phyloP scores from a whole-genome alignment of 2,888 invertebrate genomes.

The Agrotis exclamationis region DNA sequence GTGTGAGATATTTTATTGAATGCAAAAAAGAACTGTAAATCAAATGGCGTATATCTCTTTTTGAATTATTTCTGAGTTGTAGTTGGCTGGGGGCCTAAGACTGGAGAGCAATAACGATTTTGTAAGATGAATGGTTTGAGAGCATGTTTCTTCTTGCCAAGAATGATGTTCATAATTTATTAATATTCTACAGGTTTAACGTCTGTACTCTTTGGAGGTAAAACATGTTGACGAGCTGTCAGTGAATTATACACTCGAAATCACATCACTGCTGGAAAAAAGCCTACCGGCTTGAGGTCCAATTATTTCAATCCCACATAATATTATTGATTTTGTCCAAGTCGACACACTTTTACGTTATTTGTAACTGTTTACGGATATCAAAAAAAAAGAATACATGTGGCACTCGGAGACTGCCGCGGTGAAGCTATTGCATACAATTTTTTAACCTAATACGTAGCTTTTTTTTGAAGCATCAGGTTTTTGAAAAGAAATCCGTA shows the following conservation, averaged over 20 bases:
- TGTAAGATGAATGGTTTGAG: constrained; percentile 28
- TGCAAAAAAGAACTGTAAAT: constrained; percentile 26
- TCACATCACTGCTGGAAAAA: background rate
- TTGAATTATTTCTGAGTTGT: constrained; percentile 15
- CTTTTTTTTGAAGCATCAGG: too few relatives aligned
- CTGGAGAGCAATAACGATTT: constrained; percentile 33
- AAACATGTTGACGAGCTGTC: background rate
- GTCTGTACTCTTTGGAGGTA: background rate
- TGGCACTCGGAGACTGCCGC: too few relatives aligned
- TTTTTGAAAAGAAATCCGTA: background rate
- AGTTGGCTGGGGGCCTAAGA: constrained; percentile 32
- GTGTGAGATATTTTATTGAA: constrained; percentile 28
- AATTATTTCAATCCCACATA: background rate
- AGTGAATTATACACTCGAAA: background rate
- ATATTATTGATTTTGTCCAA: too few relatives aligned
- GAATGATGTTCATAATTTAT: background rate
- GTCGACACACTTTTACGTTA: too few relatives aligned
- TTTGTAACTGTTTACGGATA: too few relatives aligned
- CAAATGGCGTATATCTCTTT: constrained; percentile 15
- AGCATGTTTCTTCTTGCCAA: constrained; percentile 23
- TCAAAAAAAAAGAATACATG: too few relatives aligned
- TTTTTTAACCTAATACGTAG: too few relatives aligned
- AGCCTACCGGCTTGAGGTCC: background rate
- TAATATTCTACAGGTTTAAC: constrained; percentile 27
- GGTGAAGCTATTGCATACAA: too few relatives aligned